phyloP scores from a whole-genome alignment of 2,113 vertebrate genomes.

The Gadus macrocephalus region DNA sequence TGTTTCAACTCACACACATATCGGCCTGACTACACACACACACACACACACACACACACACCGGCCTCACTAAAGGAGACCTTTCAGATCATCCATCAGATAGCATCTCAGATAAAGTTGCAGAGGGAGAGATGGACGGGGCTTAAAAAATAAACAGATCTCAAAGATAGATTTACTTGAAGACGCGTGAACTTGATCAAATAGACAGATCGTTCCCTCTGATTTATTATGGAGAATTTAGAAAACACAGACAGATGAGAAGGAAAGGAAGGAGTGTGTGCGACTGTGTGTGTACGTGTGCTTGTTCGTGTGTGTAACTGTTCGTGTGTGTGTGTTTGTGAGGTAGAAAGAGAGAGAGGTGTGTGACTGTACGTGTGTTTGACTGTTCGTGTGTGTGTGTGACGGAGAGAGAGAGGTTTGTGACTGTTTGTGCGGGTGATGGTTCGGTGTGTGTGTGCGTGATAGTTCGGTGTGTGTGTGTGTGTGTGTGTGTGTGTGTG shows the following conservation, averaged over 20 bases:
- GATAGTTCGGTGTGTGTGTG: no score
- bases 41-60: conserved; percentile 16
- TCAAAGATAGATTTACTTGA: conserved; percentile 24
- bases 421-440: no score
- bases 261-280: background rate
- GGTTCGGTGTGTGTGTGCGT: no score
- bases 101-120: conserved; percentile 49
- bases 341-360: no score
- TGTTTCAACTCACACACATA: conserved; percentile 62
- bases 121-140: conserved; percentile 35
- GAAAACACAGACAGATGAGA: background rate
- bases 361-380: no score
- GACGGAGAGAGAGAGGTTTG: no score
- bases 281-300: no score
- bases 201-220: conserved; percentile 40
- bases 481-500: no score
- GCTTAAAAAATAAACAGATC: conserved; percentile 56
- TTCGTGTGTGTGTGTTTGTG: no score
- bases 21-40: conserved; percentile 19
- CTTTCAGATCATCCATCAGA: conserved; percentile 60
- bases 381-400: no score
- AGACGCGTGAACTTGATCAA: background rate
- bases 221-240: conserved; percentile 41
- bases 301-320: no score
- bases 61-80: conserved; percentile 54